These are phyloP conservation scores for Diadegma fenestrale DNA, from an alignment of 2,888 invertebrate species.

Conservation along the genomic window DNA sequence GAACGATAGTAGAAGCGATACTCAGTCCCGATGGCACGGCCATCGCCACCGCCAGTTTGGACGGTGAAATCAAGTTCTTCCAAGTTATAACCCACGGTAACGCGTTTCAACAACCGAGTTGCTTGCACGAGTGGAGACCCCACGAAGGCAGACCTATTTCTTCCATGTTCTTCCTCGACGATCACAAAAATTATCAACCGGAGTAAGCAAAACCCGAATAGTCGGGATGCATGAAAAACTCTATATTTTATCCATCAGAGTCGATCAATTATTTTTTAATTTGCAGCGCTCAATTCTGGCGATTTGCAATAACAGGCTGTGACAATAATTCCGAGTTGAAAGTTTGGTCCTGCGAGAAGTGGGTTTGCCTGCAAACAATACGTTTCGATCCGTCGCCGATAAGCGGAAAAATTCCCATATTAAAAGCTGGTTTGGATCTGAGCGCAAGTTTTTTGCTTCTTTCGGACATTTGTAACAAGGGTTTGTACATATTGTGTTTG, in stretches of 20 bases:
- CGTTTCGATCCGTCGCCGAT: conserved; percentile 87
- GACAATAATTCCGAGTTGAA: conserved; percentile 96
- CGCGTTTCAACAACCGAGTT: conserved; percentile 88
- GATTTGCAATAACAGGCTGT: conserved; percentile 96
- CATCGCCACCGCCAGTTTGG: conserved; percentile 94
- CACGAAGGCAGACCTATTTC: conserved; percentile 95
- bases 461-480: conserved; percentile 94
- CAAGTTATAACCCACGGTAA: conserved; percentile 91
- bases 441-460: conserved; percentile 94
- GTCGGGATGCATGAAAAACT: too few relatives aligned
- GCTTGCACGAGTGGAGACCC: conserved; percentile 97
- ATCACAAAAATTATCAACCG: conserved; percentile 92
- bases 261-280: too few relatives aligned
- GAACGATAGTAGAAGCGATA: conserved; percentile 92
- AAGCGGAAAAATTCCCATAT: conserved; percentile 84
- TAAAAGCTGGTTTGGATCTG: conserved; percentile 93
- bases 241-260: too few relatives aligned
- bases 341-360: conserved; percentile 97
- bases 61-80: conserved; percentile 97
- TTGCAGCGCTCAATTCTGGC: conserved; percentile 94
- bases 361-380: conserved; percentile 97
- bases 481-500: conserved; percentile 93
- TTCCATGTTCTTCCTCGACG: conserved; percentile 97
- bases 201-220: conserved; percentile 87
- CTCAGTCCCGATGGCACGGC: conserved; percentile 98